These are phyloP conservation scores for Gastrophryne carolinensis DNA, from an alignment of 2,797 vertebrate genomes.

Conservation along the genomic window DNA sequence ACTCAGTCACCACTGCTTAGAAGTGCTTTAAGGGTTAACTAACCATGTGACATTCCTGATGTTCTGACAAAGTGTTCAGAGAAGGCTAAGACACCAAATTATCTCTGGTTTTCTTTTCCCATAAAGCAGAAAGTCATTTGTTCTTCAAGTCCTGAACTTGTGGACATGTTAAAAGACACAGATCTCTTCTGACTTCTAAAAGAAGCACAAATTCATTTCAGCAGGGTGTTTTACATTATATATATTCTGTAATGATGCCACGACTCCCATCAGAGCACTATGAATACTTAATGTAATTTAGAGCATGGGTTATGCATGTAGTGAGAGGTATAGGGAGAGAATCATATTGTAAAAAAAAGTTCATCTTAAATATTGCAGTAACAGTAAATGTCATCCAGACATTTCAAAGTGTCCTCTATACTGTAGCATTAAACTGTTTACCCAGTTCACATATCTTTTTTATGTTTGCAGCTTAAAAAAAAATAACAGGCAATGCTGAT, in stretches of 20 bases:
- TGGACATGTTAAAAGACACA: background rate
- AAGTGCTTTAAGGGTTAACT: no score
- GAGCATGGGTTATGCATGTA: no score
- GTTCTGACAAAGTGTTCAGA: background rate
- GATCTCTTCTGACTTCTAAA: background rate
- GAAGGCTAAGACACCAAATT: background rate
- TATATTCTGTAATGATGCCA: background rate
- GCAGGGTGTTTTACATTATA: background rate
- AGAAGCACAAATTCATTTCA: background rate
- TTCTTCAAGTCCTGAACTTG: background rate
- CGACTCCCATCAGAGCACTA: background rate
- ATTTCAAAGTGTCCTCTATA: no score
- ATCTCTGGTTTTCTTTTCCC: conserved; percentile 21
- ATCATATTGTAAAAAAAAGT: no score
- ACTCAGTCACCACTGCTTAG: no score
- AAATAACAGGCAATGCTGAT: no score
- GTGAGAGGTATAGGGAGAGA: no score
- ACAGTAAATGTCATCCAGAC: no score
- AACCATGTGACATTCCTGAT: background rate
- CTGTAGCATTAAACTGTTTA: no score
- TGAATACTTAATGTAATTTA: background rate
- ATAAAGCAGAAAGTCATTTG: background rate
- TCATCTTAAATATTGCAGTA: no score
- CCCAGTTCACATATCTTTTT: no score
- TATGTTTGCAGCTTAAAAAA: no score